Base-by-base conservation (phyloP, 2,888 invertebrate species). In the Orthosia incerta region DNA sequence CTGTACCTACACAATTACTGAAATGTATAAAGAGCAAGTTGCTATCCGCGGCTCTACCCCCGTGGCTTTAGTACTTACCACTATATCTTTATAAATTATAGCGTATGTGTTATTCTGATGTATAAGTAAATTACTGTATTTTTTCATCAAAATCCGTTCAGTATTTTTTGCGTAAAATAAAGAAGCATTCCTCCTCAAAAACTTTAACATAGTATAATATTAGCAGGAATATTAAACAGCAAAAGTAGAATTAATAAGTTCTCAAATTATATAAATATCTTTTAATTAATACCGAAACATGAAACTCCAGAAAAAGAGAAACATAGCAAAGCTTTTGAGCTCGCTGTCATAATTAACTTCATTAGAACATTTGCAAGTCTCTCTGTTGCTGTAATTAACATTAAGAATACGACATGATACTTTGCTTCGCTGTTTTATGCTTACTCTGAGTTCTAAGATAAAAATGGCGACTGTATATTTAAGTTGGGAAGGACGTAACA, bases 311-410 rank as follows among this genome's bases (percentile, higher is more conserved):
- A 39, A 39, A 46, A 64, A 48, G 20, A 55, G 12, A 31, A 67
- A 45, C 45, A 13, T 31, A 0, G 0, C 55, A 16, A 60, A 75
- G n/a, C 31, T 57, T 65, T 62, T 50, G 50, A 71, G 51, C 26
- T 26, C 51, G 18, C n/a, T 50, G 20, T 55, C 48, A 45, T 79
- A 70, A 63, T 63, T 68, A 76, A 68, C 57, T 68, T 68, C 26
- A 23, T 78, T 64, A 78, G 13, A 26, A 68, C 46, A 80, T 80
- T 76, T 65, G 51, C 64, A 39, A 76, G 76, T 67, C 79, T 65
- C 48, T 69, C 45, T 71, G 51, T 68, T 50, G 4, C n/a, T 46
- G 16, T 71, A 55, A 80, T 80, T 76, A 65, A 69, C 65, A 75
- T 64, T 64, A 65, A 65, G 46, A 53, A 45, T 26, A 57, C 20